Base-by-base conservation (phyloP, 23 tunicate genomes). In the Halocynthia roretzi region DNA sequence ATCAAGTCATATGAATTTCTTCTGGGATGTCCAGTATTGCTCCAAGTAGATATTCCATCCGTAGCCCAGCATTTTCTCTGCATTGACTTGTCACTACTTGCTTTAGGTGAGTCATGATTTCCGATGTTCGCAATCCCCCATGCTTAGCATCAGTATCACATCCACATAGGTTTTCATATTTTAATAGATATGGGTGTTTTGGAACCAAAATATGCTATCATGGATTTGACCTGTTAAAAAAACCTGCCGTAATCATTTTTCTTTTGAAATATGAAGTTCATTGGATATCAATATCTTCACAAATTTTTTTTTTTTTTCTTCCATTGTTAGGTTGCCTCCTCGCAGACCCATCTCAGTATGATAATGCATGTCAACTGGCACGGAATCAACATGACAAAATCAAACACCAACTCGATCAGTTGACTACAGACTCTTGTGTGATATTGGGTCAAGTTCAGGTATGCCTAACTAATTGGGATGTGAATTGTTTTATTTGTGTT, bases 11-110 rank as follows among this genome's bases (percentile, higher is more conserved):
- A 88, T 64, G 77, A 52, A 62, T 88, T 88, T 67, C 84, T 88
- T 51, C 22, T 88, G 21, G 83, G 67, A 14, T 83, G 87, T 83
- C 95, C 95, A 14, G 87, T 88, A 50, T 83, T 88, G 7, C 87
- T 83, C 7, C 72, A 72, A 56, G 83, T 78, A 11, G 81, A 88
- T 58, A 53, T 88, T 10, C 54, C 68, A 40, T 12, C 77, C 5
- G 81, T 88, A 8, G 84, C 86, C 31, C 64, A 88, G 57, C 81
- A 80, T 50, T 88, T 88, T 68, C 65, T 21, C 12, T 31, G 63
- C 7, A 18, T 88, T 11, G 76, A 79, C 40, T 23, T 83, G 23
- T 67, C 75, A 21, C 82, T 66, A 8, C 83, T 88, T 75, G 87
- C 95, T 11, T 69, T 88, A 18, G 95, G 95, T 88, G 23, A 11